These are phyloP conservation scores for Sylvia borin DNA, from an alignment of 2,797 vertebrate species.

Conservation along the genomic window DNA sequence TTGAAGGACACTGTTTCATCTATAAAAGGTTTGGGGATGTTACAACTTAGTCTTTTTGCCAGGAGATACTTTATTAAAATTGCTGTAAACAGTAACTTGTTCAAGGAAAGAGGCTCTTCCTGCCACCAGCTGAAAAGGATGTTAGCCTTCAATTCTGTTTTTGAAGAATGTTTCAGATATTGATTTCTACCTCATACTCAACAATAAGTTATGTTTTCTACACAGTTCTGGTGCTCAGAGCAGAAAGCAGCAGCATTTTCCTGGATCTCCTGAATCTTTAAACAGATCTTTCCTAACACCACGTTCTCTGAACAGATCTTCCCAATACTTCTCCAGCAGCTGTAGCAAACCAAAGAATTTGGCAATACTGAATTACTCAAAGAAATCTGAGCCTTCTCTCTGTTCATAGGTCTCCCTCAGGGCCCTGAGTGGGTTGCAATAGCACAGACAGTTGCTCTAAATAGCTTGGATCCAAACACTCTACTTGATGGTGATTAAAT, in stretches of 20 bases:
- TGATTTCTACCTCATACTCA: neutral
- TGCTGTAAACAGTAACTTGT: neutral
- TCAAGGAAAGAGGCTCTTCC: neutral
- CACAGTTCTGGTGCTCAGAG: neutral
- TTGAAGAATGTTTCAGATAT: neutral
- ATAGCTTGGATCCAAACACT: neutral
- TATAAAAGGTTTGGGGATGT: neutral
- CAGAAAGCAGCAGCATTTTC: neutral
- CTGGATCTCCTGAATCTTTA: neutral
- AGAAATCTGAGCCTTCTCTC: neutral
- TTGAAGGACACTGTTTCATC: neutral
- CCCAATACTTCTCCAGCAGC: neutral
- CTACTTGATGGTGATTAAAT: neutral
- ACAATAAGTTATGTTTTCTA: neutral
- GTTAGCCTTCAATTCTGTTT: neutral
- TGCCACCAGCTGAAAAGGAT: neutral
- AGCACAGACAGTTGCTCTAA: neutral
- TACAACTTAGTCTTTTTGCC: neutral
- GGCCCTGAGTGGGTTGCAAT: neutral
- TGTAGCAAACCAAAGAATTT: neutral
- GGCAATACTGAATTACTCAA: conserved; percentile 3
- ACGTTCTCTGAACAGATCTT: neutral
- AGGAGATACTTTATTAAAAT: neutral
- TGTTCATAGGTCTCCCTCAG: neutral
- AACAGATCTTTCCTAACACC: neutral